Evolutionary conservation across 2,888 invertebrate genomes (phyloP).

Genomic region (Cancer borealis): DNA sequence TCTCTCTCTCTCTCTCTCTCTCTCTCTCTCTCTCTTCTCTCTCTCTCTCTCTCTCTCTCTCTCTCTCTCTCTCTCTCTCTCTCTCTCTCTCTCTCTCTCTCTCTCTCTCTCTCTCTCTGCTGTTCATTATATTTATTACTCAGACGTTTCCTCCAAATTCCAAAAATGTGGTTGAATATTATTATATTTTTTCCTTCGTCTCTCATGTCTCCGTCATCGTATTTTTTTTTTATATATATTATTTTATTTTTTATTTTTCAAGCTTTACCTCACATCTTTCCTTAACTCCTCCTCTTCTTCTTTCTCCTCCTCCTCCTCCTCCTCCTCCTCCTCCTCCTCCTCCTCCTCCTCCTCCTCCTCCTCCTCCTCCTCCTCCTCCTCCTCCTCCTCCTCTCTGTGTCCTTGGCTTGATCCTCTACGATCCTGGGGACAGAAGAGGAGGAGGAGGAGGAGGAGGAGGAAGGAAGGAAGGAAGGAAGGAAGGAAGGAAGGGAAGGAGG

Average conservation of each 20-base stretch:
- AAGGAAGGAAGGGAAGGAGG: background rate
- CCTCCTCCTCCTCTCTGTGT: background rate
- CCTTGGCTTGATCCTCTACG: constrained; percentile 34
- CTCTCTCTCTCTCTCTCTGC: background rate
- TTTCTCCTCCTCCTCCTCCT: background rate
- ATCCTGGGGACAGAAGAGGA: constrained; percentile 36
- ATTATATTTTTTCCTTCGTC: background rate
- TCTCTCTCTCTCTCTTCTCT: background rate
- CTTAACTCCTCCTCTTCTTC: background rate
- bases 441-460: constrained; percentile 20
- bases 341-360: background rate
- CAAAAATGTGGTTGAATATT: constrained; percentile 14
- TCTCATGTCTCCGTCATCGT: background rate
- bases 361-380: background rate
- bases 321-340: constrained; percentile 17
- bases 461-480: background rate
- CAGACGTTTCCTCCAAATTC: background rate
- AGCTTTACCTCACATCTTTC: background rate
- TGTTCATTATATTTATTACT: background rate
- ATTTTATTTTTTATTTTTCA: background rate
- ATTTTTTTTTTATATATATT: background rate
- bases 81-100: background rate
- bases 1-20: background rate
- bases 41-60: background rate
- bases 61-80: background rate